Evolutionary conservation across 1,140 invertebrate species (phyloP), one percentile per base, ranked within the genome.

Genomic region (Rhopalosiphum padi): DNA sequence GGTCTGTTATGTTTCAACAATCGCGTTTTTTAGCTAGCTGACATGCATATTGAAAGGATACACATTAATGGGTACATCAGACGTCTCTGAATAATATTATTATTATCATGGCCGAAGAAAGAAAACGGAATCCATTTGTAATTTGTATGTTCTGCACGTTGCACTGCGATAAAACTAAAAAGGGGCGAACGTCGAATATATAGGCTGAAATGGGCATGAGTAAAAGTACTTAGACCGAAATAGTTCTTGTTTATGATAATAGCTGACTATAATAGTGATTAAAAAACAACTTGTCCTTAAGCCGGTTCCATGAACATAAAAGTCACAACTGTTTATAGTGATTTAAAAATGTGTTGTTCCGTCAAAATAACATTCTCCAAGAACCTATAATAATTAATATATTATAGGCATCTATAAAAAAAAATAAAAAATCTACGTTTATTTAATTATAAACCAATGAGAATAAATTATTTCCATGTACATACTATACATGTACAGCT

Each of bases 101-200:
- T 30, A 48, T 30, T 51, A n/a, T 87, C 22, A 51, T 18, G 18
- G 22, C n/a, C 86, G 43, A 51, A 48, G 46, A 51, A 51, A 51
- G 30, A 88, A 88, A 88, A 51, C 46, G n/a, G 30, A 88, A 88
- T 35, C 46, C 15, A 51, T 88, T 53, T 53, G 15, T 51, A 15
- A 51, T 51, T 51, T 88, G 46, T 88, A 88, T 22, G 46, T 88
- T 88, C n/a, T 48, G 30, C 86, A 88, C 86, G 46, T 88, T 48
- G 85, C 85, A 23, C 25, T 11, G 22, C 18, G 46, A n/a, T 88
- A 51, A 35, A 51, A 88, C 86, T 48, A 22, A 88, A 88, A 48
- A 88, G 46, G 86, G 46, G 46, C 85, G 85, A 43, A 87, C 41
- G 43, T 87, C 25, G 30, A 48, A 87, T 46, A 35, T n/a, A 41